phyloP scores from a whole-genome alignment of 2,113 vertebrate species.

The Nymphicus hollandicus region DNA sequence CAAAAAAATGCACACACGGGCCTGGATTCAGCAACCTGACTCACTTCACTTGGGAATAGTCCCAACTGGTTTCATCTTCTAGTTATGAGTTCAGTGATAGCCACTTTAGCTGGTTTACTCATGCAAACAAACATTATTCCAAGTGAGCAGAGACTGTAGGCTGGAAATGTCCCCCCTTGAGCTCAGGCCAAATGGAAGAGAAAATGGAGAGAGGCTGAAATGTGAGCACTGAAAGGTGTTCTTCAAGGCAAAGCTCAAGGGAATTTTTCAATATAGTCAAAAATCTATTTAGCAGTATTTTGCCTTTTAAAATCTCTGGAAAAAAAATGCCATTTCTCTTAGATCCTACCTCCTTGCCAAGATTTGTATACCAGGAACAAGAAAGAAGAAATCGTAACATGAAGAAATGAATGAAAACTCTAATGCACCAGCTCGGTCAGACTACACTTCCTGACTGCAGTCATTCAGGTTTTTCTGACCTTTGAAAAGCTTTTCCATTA shows the following conservation, averaged over 20 bases:
- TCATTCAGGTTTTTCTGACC: background rate
- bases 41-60: constrained; percentile 50
- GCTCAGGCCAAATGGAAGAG: background rate
- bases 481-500: background rate
- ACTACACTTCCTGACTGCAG: background rate
- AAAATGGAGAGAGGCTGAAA: background rate
- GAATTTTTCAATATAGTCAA: background rate
- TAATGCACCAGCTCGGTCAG: background rate
- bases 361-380: background rate
- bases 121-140: constrained; percentile 56
- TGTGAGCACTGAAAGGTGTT: background rate
- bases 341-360: background rate
- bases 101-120: constrained; percentile 45
- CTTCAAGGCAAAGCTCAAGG: background rate
- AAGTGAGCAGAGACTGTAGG: constrained; percentile 44
- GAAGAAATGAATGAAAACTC: background rate
- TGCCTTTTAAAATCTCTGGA: background rate
- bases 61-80: constrained; percentile 36
- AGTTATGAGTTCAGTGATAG: constrained; percentile 32
- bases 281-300: background rate
- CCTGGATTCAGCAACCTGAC: constrained; percentile 50
- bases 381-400: background rate
- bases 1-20: background rate
- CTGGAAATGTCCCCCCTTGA: background rate
- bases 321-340: background rate